Percentiles rank a stretch among this genome's conserved stretches.
phyloP scores from a whole-genome alignment of 2,113 vertebrate genomes.

The Arizona elegans region DNA sequence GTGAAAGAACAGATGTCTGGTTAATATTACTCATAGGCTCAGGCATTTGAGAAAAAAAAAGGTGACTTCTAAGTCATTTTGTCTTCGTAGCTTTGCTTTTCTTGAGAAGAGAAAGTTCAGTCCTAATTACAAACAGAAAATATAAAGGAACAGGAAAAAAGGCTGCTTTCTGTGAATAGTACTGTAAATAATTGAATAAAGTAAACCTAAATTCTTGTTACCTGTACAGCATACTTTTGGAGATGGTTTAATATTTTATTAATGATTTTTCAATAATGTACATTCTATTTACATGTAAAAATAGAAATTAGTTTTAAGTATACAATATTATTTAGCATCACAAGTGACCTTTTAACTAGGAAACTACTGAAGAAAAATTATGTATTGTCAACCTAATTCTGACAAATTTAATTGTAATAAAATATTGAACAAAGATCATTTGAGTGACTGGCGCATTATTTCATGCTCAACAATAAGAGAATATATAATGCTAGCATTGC shows the following conservation, averaged over 20 bases:
- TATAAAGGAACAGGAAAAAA: neutral
- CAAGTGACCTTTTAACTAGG: neutral
- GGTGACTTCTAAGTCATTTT: neutral
- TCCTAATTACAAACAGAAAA: neutral
- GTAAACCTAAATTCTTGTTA: conserved; percentile 16
- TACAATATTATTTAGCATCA: neutral
- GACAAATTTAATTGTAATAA: conserved; percentile 23
- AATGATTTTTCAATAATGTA: conserved; percentile 14
- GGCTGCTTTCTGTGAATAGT: neutral
- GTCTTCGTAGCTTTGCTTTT: neutral
- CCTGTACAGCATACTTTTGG: neutral
- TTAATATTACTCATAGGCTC: neutral
- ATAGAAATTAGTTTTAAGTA: neutral
- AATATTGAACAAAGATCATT: neutral
- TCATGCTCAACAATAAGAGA: neutral
- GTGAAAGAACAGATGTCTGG: neutral
- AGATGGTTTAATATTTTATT: neutral
- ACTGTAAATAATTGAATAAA: conserved; percentile 23
- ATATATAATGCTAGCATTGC: neutral
- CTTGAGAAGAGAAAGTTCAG: neutral
- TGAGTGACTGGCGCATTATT: neutral
- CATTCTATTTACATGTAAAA: conserved; percentile 7
- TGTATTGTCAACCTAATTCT: neutral
- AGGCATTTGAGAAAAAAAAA: neutral
- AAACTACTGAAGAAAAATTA: conserved; percentile 24